Percentiles rank a stretch among this genome's conserved stretches.
These are phyloP conservation scores for Acrocyrtus sp. DNA, from an alignment of 2,888 invertebrate genomes.

Conservation along the genomic window DNA sequence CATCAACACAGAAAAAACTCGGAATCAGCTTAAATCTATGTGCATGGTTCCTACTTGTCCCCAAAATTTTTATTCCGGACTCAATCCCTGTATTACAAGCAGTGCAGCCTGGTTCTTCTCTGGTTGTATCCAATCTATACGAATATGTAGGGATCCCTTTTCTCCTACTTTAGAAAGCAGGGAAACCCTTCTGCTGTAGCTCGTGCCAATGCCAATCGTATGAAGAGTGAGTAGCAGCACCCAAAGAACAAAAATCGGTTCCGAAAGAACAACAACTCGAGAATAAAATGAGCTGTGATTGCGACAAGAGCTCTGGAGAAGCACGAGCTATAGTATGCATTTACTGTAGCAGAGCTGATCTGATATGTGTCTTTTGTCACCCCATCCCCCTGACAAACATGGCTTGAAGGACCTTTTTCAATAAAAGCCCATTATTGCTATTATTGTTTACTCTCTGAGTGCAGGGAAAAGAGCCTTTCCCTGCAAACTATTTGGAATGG, in stretches of 20 bases:
- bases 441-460: conserved; percentile 32
- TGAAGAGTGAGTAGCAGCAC: no score
- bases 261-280: conserved; percentile 13
- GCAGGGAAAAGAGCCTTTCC: no score
- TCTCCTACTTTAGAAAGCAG: background rate
- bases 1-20: no score
- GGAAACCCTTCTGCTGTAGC: conserved; percentile 20
- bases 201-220: conserved; percentile 39
- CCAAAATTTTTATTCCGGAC: conserved; percentile 40
- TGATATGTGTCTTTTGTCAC: conserved; percentile 48
- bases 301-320: no score
- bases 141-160: no score
- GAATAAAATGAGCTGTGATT: no score
- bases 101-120: conserved; percentile 25
- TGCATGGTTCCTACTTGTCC: conserved; percentile 42
- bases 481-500: no score
- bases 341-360: conserved; percentile 48
- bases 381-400: conserved; percentile 12
- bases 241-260: no score
- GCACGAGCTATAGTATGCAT: no score
- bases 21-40: no score
- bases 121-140: no score
- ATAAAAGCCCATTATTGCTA: conserved; percentile 9
- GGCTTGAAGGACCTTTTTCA: conserved; percentile 38
- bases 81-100: conserved; percentile 36